These are phyloP conservation scores for Anarhynchus alexandrinus DNA, from an alignment of 2,113 vertebrate species.

Conservation along the genomic window DNA sequence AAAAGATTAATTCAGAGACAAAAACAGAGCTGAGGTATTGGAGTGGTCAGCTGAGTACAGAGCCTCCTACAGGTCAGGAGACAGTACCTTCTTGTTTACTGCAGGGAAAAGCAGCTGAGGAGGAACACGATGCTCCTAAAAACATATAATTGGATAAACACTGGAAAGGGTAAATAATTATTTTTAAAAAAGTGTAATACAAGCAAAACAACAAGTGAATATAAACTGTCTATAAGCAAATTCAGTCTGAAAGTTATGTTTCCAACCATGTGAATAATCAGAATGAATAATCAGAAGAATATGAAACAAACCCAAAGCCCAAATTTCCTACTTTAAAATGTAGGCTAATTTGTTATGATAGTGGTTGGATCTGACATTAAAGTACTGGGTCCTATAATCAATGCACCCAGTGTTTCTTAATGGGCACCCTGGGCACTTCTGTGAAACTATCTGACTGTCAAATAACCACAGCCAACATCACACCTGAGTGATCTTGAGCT, in stretches of 20 bases:
- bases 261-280: neutral
- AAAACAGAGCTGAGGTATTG: neutral
- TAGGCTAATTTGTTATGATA: neutral
- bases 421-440: neutral
- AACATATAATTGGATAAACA: neutral
- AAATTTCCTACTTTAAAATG: neutral
- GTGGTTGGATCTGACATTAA: neutral
- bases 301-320: neutral
- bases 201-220: neutral
- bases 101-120: neutral
- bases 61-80: neutral
- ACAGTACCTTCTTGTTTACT: neutral
- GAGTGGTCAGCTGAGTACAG: neutral
- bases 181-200: neutral
- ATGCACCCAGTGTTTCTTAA: neutral
- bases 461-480: neutral
- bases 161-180: neutral
- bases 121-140: fast-evolving
- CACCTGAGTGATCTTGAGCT: neutral
- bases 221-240: neutral
- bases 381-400: neutral
- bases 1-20: neutral
- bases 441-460: neutral
- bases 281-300: neutral
- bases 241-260: neutral